Evolutionary conservation across 2,113 vertebrate genomes (phyloP).

Genomic region (Corynorhinus townsendii): DNA sequence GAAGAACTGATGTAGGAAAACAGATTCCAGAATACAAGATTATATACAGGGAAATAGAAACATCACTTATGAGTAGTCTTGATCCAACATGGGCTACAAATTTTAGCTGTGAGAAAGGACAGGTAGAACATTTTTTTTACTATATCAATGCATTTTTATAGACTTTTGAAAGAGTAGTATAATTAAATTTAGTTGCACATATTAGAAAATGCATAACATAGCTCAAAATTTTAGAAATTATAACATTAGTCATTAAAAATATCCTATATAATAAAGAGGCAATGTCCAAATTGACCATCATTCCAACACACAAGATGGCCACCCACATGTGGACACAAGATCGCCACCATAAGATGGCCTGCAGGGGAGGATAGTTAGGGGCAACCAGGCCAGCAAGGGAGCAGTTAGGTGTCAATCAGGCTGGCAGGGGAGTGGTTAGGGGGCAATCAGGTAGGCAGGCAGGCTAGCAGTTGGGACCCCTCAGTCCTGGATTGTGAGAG

Average conservation of each 20-base stretch:
- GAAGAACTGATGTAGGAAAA: constrained; percentile 43
- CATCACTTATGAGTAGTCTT: neutral
- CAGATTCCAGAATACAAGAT: neutral
- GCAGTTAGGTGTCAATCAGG: no score
- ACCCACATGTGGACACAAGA: no score
- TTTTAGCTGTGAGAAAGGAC: neutral
- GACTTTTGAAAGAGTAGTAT: neutral
- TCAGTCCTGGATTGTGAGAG: no score
- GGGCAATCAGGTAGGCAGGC: no score
- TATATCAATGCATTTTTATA: neutral
- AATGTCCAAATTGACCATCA: no score
- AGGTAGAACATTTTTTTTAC: neutral
- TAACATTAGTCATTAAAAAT: neutral
- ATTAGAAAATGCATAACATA: neutral
- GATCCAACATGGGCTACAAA: neutral
- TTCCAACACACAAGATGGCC: no score
- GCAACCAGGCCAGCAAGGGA: no score
- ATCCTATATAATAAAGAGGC: no score
- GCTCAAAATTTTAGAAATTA: neutral
- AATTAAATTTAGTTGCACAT: neutral
- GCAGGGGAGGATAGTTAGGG: no score
- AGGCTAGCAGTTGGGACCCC: no score
- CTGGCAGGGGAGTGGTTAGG: no score
- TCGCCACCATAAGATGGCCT: no score
- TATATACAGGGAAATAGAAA: neutral